Percentiles rank a stretch among this genome's conserved stretches.
phyloP scores from a whole-genome alignment of 2,113 vertebrate species.

The Pseudorhombus dupliciocellatus region DNA sequence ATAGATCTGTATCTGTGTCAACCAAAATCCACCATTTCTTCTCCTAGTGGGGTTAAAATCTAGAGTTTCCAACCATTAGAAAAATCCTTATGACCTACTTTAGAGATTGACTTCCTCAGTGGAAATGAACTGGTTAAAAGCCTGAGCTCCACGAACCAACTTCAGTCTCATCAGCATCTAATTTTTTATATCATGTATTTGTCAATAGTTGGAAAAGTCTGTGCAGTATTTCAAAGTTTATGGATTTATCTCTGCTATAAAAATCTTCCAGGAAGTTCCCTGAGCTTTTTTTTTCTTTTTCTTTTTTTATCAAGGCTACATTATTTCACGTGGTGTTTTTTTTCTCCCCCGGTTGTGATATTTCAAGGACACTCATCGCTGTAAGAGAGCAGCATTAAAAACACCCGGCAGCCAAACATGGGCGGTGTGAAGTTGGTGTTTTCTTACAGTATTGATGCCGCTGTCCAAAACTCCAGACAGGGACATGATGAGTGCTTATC shows the following conservation, averaged over 20 bases:
- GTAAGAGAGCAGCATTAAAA: not conserved
- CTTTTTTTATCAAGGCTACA: constrained; percentile 12
- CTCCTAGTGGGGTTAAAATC: not conserved
- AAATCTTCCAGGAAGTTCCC: not conserved
- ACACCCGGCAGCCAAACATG: constrained; percentile 10
- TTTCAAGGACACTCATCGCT: constrained; percentile 33
- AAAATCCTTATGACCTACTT: not conserved
- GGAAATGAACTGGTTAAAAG: not conserved
- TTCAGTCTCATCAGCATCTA: not conserved
- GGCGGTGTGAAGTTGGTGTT: not conserved
- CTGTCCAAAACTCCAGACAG: not conserved
- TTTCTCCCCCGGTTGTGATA: not conserved
- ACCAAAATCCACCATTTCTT: no score
- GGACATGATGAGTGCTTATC: constrained; percentile 12
- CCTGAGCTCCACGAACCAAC: not conserved
- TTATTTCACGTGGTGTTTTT: constrained; percentile 3
- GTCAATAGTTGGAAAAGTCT: not conserved
- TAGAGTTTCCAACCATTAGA: not conserved
- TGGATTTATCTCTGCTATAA: not conserved
- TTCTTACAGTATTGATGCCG: not conserved
- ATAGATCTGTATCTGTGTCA: no score
- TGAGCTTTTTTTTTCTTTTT: not conserved
- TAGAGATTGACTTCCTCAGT: not conserved
- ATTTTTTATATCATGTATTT: not conserved
- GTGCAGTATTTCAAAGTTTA: not conserved